Evolutionary conservation across 2,888 invertebrate species (phyloP).

Genomic region (Melipona beecheii): DNA sequence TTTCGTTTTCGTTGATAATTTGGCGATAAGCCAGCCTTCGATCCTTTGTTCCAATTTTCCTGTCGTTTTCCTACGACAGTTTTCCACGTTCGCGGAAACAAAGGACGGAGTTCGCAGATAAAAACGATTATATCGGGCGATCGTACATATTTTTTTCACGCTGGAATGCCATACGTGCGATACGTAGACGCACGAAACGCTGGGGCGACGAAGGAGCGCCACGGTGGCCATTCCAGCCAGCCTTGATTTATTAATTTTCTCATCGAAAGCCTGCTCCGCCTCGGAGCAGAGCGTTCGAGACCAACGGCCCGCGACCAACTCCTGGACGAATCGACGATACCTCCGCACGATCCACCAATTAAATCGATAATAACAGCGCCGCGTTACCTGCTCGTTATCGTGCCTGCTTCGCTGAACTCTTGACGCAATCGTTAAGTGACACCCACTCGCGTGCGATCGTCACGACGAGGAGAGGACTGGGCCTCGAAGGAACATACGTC

Average conservation of each 20-base stretch:
- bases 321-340: constrained; percentile 65
- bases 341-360: constrained; percentile 67
- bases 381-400: constrained; percentile 66
- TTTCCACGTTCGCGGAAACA: background rate
- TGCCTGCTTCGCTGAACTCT: constrained; percentile 18
- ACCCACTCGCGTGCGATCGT: constrained; percentile 37
- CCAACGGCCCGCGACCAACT: constrained; percentile 9
- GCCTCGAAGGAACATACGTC: background rate
- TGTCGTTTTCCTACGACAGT: background rate
- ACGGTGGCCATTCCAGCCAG: constrained; percentile 43
- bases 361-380: constrained; percentile 71
- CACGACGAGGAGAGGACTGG: background rate
- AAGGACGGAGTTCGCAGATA: constrained; percentile 10
- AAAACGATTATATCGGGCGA: constrained; percentile 65
- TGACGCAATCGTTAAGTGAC: constrained; percentile 59
- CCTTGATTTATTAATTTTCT: constrained; percentile 74
- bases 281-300: constrained; percentile 20
- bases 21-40: constrained; percentile 36
- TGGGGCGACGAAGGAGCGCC: constrained; percentile 60
- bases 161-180: constrained; percentile 57
- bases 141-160: constrained; percentile 46
- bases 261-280: constrained; percentile 32
- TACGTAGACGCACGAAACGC: constrained; percentile 57
- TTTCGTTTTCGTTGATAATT: constrained; percentile 32
- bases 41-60: constrained; percentile 25